Base-by-base conservation (phyloP, 2,888 invertebrate genomes). In the Punctoribates punctum region DNA sequence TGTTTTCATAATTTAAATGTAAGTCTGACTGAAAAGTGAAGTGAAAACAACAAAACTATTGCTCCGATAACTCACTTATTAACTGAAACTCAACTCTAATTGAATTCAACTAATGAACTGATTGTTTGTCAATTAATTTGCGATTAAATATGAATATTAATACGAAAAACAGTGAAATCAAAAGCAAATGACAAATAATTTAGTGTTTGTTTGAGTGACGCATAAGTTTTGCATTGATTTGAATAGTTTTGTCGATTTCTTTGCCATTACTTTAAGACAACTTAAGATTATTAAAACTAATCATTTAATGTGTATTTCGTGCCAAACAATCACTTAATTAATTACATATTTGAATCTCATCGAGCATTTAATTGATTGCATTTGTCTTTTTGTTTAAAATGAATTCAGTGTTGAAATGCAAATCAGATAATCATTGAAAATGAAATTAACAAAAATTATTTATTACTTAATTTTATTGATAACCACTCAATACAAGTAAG, bases 401-500 rank as follows among this genome's bases (percentile, higher is more conserved):
- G 20, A 51, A 34, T 60, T 23, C 25, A 20, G 20, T 60, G 17
- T 60, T 60, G 2, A 2, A 6, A 60, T 6, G 20, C 34, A 34
- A 34, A 34, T 34, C n/a, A 60, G 5, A 13, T n/a, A n/a, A 60
- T 20, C 5, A 60, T 60, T 25, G 25, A n/a, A 65, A 65, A 65
- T 65, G 62, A 65, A 65, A 17, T 65, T 65, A 34, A 62, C 25
- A 25, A 57, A 48, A 48, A 60, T 65, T 11, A 34, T 65, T 65
- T 29, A 34, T 34, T 29, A 13, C 15, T 17, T 65, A 65, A 27
- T 65, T 29, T 27, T 65, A 17, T 29, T 65, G 13, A 65, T 34
- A 20, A 60, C 1, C 15, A 65, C 62, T 29, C 62, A 65, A 65
- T 65, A 29, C 62, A 65, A 65, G 62, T 65, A 65, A 65, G 62